Base-by-base conservation (phyloP, 2,113 vertebrate species). In the Ochotona curzoniae region DNA sequence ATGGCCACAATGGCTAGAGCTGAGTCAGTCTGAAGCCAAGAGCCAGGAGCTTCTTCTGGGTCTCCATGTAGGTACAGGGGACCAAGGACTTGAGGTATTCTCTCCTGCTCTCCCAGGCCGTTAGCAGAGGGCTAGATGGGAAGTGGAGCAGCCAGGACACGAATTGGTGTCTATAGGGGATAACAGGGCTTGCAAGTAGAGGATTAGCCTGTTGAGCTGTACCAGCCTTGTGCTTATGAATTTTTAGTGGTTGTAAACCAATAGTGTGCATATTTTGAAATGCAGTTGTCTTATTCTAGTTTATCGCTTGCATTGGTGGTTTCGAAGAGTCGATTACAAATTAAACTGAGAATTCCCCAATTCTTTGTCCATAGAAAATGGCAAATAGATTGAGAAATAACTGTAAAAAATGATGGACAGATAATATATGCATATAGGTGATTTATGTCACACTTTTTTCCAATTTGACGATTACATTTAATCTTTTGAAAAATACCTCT, bases 361-460 rank as follows among this genome's bases (percentile, higher is more conserved):
- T 38, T 1, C 54, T 51, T 17, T 83, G 35, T 30, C 64, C 60
- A 49, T 47, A 15, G 30, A 3, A 11, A 38, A 90, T 93, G 80
- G 32, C 83, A 18, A 92, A 75, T 32, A 35, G 7, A 15, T 26
- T 90, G 47, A 73, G 89, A 70, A 87, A 67, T 26, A 75, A 57
- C 21, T 63, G 30, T 83, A 83, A 89, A 89, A 89, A 47, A 63
- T 83, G 8, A 47, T 76, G 1, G 71, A 79, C 6, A 82, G 66
- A 71, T 87, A 61, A 84, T 47, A 30, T 5, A n/a, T 13, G 81
- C 0, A 7, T 61, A 61, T 80, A 30, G 8, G 35, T 54, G 5
- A 83, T 66, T 93, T 93, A 84, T 1, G 69, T 79, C 47, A 83
- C 82, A 51, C 7, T 94, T 11, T 84, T 95, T 82, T 74, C 44